phyloP scores from a whole-genome alignment of 2,888 invertebrate species.

The Chrysolina americana region DNA sequence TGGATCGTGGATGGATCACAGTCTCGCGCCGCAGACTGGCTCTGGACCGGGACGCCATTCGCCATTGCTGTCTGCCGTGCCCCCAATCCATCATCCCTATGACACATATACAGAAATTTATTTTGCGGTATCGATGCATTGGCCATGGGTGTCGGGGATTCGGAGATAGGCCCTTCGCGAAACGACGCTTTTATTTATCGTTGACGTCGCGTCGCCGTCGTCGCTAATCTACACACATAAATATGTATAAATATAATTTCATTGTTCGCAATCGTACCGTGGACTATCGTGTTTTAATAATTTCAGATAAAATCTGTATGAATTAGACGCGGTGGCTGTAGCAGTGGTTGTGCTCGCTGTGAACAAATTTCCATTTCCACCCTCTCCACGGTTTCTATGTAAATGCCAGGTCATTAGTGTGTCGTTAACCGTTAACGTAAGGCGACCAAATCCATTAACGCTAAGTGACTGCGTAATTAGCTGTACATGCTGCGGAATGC shows the following conservation, averaged over 20 bases:
- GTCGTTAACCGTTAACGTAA: conserved; percentile 72
- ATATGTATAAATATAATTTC: conserved; percentile 69
- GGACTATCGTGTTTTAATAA: conserved; percentile 68
- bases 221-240: conserved; percentile 70
- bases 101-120: conserved; percentile 69
- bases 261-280: conserved; percentile 69
- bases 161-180: conserved; percentile 61
- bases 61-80: conserved; percentile 66
- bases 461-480: conserved; percentile 72
- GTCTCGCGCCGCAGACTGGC: conserved; percentile 36
- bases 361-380: conserved; percentile 31
- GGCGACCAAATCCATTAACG: conserved; percentile 72
- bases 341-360: conserved; percentile 19
- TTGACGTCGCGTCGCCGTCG: conserved; percentile 67
- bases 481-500: conserved; percentile 65
- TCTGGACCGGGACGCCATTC: conserved; percentile 48
- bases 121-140: conserved; percentile 68
- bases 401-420: conserved; percentile 71
- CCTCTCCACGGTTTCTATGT: conserved; percentile 65
- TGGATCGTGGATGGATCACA: conserved; percentile 18
- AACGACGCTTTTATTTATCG: conserved; percentile 71
- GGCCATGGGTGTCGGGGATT: conserved; percentile 52
- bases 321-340: conserved; percentile 58
- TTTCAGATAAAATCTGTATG: conserved; percentile 69
- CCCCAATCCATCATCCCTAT: conserved; percentile 67